Percentiles rank a stretch among this genome's conserved stretches.
Conservation (phyloP, 1,140 invertebrate species). For the Drosophila hydei region DNA sequence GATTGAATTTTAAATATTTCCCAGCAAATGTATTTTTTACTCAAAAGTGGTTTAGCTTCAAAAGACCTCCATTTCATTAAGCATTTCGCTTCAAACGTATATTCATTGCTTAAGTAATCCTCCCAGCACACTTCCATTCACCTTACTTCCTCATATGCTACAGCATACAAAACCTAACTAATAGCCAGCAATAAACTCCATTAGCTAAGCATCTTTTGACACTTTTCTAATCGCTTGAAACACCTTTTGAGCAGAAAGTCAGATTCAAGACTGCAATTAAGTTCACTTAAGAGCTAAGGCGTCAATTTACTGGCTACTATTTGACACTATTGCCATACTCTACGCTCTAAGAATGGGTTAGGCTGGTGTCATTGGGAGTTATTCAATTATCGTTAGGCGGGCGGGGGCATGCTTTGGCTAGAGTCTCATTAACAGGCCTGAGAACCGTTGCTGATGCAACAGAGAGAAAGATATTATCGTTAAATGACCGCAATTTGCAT, state of each 20-base stretch:
- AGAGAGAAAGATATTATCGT: constrained; percentile 64
- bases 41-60: no score
- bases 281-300: constrained; percentile 20
- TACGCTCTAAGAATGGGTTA: constrained; percentile 18
- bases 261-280: constrained; percentile 18
- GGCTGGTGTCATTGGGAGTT: constrained; percentile 30
- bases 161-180: neutral
- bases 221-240: neutral
- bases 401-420: neutral
- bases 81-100: no score
- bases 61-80: no score
- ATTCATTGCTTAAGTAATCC: no score
- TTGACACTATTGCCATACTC: constrained; percentile 5
- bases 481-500: constrained; percentile 82
- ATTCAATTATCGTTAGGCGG: constrained; percentile 63
- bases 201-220: constrained; percentile 4
- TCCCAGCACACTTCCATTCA: no score
- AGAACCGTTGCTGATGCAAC: constrained; percentile 47
- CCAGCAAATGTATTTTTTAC: no score
- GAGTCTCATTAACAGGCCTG: constrained; percentile 66
- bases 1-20: no score
- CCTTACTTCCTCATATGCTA: no score
- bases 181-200: neutral
- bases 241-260: neutral
- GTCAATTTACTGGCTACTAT: constrained; percentile 14